Conservation (phyloP, 2,797 vertebrate genomes). For the Pogonophryne albipinna region DNA sequence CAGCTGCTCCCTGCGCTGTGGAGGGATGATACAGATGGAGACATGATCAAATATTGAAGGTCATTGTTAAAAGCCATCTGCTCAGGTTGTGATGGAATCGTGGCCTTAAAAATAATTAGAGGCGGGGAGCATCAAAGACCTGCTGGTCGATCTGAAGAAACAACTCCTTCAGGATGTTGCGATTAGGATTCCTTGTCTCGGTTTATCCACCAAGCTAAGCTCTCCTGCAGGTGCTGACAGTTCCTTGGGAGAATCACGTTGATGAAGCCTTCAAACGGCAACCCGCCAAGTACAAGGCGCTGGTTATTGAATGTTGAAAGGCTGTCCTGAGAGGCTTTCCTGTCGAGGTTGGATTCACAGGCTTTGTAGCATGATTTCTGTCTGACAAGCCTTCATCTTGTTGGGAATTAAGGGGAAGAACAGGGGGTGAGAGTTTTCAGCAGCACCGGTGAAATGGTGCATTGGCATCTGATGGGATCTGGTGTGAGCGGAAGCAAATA, state of each 20-base stretch:
- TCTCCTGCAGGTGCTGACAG: neutral
- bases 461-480: neutral
- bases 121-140: constrained; percentile 10
- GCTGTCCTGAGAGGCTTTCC: constrained; percentile 7
- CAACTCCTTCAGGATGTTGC: neutral
- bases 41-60: constrained; percentile 22
- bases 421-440: neutral
- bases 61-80: constrained; percentile 43
- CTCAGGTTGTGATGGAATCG: constrained; percentile 13
- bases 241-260: constrained; percentile 3
- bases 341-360: constrained; percentile 15
- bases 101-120: neutral
- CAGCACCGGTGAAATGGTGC: neutral
- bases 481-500: neutral
- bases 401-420: neutral
- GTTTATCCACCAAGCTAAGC: neutral
- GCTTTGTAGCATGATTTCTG: constrained; percentile 18
- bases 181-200: neutral
- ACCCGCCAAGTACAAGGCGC: neutral
- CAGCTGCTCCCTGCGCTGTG: constrained; percentile 2
- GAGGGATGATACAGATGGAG: neutral
- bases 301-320: constrained; percentile 15
- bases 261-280: constrained; percentile 16
- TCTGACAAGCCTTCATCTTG: constrained; percentile 21
- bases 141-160: constrained; percentile 1